Conservation (phyloP, 2,797 vertebrate genomes). For the Erethizon dorsatum region DNA sequence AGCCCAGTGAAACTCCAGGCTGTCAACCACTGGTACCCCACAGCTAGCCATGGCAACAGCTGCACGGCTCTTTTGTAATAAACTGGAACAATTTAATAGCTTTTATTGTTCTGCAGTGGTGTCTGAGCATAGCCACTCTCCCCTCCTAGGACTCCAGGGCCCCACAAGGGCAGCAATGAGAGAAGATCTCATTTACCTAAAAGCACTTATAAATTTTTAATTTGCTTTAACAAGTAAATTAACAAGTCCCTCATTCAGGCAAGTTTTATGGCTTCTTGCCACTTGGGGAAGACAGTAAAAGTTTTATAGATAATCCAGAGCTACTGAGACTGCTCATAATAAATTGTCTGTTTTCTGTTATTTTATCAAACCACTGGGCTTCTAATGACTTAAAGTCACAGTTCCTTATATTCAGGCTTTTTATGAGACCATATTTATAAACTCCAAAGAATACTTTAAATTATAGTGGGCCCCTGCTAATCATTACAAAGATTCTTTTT, state of each 20-base stretch:
- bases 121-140: conserved; percentile 95
- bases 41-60: conserved; percentile 96
- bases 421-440: conserved; percentile 91
- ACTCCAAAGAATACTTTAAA: conserved; percentile 92
- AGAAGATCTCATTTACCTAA: conserved; percentile 99
- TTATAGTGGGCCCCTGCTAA: conserved; percentile 89
- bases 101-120: conserved; percentile 98
- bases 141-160: conserved; percentile 95
- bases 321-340: conserved; percentile 96
- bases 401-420: conserved; percentile 88
- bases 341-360: conserved; percentile 99
- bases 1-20: conserved; percentile 85
- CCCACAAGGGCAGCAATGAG: conserved; percentile 96
- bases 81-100: conserved; percentile 97
- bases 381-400: conserved; percentile 95
- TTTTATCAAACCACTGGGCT: conserved; percentile 96
- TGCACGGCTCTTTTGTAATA: conserved; percentile 94
- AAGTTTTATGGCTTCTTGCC: conserved; percentile 99
- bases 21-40: conserved; percentile 93
- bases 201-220: conserved; percentile 99
- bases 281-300: conserved; percentile 98
- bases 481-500: conserved; percentile 85
- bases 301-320: conserved; percentile 99
- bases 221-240: conserved; percentile 99
- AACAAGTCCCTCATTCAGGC: conserved; percentile 99